Evolutionary conservation across 2,797 vertebrate species (phyloP).

Genomic region (Gallinago nigripennis): DNA sequence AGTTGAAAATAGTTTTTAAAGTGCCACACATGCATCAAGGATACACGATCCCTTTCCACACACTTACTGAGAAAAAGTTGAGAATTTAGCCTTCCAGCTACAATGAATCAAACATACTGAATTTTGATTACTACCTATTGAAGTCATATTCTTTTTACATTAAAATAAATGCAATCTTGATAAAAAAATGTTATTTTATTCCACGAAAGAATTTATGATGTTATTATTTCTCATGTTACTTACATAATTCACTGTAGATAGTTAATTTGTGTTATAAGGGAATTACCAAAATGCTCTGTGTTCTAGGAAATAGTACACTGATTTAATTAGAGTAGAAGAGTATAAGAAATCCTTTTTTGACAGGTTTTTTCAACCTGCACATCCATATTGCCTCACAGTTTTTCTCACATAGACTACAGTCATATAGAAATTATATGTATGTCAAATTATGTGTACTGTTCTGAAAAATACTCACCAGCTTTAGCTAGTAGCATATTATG

Average conservation of each 20-base stretch:
- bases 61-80: neutral
- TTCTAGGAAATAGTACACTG: neutral
- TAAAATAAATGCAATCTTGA: neutral
- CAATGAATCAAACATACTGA: conserved; percentile 18
- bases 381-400: neutral
- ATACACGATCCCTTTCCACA: conserved; percentile 22
- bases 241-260: neutral
- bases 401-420: neutral
- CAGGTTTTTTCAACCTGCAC: neutral
- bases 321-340: neutral
- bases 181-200: neutral
- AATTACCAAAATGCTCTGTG: neutral
- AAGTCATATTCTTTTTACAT: neutral
- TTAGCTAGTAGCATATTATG: neutral
- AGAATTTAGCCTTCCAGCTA: neutral
- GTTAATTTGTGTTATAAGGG: neutral
- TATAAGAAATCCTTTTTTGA: neutral
- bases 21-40: neutral
- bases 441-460: neutral
- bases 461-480: neutral
- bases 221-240: neutral
- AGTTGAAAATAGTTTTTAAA: conserved; percentile 27
- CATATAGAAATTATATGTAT: neutral
- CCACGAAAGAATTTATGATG: neutral
- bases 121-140: neutral